A percentile compares a stretch with the other conserved stretches of the same genome.
Evolutionary conservation across 35 echinoderm and acorn worm genomes (phyloP).

Genomic region (Chiridota heheva): DNA sequence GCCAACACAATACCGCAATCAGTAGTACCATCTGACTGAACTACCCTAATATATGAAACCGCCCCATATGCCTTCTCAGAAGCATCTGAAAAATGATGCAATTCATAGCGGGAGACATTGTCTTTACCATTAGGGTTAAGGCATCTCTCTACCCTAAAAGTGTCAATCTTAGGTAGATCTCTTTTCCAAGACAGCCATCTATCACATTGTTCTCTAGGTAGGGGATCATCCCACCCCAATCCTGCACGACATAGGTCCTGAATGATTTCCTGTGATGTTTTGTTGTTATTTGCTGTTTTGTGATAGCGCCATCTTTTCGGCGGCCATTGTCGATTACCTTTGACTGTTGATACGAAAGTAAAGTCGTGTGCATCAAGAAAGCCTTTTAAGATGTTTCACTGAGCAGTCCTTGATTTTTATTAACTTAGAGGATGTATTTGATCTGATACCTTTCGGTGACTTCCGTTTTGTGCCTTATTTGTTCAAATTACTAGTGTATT

Average conservation of each 20-base stretch:
- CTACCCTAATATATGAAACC: constrained; percentile 30
- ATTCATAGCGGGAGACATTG: constrained; percentile 10
- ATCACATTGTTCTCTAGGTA: constrained; percentile 12
- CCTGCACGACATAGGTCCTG: constrained; percentile 16
- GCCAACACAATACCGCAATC: constrained; percentile 53
- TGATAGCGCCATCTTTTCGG: too few species aligned
- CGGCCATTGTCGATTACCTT: too few species aligned
- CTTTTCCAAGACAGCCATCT: constrained; percentile 53
- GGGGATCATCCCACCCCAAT: constrained; percentile 47
- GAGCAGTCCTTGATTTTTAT: too few species aligned
- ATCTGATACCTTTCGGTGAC: too few species aligned
- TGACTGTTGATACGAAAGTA: too few species aligned
- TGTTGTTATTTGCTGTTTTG: too few species aligned
- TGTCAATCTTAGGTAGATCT: constrained; percentile 24
- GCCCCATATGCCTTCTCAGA: constrained; percentile 58
- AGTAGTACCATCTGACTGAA: constrained; percentile 4
- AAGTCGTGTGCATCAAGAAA: too few species aligned
- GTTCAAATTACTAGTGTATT: too few species aligned
- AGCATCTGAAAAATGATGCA: constrained; percentile 78
- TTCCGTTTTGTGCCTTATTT: too few species aligned
- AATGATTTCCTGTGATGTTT: neutral
- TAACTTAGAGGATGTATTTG: too few species aligned
- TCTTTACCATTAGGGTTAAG: constrained; percentile 17
- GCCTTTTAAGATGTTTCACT: too few species aligned
- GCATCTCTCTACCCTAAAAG: constrained; percentile 38